phyloP scores from a whole-genome alignment of 2,113 vertebrate species.

The Callipepla californica region DNA sequence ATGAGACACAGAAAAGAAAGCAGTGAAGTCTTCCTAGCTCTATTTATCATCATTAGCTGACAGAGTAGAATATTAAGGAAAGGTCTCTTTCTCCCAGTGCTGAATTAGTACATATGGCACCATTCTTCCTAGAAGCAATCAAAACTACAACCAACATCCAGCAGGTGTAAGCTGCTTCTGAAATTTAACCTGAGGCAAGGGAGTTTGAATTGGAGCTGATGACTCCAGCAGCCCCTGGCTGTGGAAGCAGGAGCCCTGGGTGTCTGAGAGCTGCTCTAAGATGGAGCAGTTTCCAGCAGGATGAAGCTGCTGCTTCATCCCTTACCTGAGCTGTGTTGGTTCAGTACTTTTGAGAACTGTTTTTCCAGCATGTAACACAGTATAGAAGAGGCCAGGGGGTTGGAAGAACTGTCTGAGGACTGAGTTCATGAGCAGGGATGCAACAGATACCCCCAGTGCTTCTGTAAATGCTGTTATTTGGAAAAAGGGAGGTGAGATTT shows the following conservation, averaged over 20 bases:
- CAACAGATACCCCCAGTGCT: too few species aligned
- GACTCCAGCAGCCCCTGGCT: neutral
- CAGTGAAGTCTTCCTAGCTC: neutral
- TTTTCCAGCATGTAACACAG: neutral
- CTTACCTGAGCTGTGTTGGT: neutral
- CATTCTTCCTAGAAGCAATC: neutral
- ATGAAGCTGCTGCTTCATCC: neutral
- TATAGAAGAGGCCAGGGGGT: too few species aligned
- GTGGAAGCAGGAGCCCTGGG: neutral
- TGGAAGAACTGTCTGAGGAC: neutral
- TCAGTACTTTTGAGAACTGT: neutral
- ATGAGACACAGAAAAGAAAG: neutral
- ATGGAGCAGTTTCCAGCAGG: neutral
- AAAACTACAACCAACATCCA: neutral
- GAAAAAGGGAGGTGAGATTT: neutral
- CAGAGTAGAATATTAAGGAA: neutral
- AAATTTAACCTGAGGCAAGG: neutral
- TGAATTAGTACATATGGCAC: neutral
- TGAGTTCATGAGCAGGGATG: neutral
- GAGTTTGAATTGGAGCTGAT: neutral
- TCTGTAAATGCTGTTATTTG: neutral
- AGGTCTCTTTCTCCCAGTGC: accelerated
- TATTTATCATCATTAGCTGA: neutral
- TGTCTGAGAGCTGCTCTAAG: neutral
- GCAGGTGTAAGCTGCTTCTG: neutral